Conservation (phyloP, 1,140 invertebrate genomes). For the Macrobrachium nipponense region DNA sequence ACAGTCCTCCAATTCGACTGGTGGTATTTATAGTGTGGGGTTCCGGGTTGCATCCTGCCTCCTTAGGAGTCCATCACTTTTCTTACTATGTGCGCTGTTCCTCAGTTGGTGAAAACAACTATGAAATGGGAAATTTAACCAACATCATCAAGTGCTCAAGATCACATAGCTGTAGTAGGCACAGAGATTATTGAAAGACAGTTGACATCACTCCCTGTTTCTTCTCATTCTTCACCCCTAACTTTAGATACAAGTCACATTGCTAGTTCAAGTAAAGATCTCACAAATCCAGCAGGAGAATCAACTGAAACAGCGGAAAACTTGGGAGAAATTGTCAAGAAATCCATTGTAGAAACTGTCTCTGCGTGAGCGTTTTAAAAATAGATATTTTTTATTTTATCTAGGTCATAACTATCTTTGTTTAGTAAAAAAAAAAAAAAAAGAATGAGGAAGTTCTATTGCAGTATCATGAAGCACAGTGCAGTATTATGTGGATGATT, state of each 20-base stretch:
- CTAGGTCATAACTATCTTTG: too few species aligned
- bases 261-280: constrained; percentile 4
- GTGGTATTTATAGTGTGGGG: too few species aligned
- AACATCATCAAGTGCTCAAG: constrained; percentile 14
- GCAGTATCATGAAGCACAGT: too few species aligned
- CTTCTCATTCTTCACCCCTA: constrained; percentile 11
- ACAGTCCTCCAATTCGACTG: too few species aligned
- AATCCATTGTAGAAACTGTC: constrained; percentile 50
- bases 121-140: constrained; percentile 28
- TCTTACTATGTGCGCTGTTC: too few species aligned
- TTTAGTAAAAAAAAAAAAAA: too few species aligned
- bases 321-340: constrained; percentile 54
- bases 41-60: too few species aligned
- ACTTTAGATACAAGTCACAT: constrained; percentile 33
- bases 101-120: constrained; percentile 17
- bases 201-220: not conserved
- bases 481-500: too few species aligned
- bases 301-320: constrained; percentile 39
- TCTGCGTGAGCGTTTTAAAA: constrained; percentile 28
- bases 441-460: too few species aligned
- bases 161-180: constrained; percentile 7
- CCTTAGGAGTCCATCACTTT: too few species aligned
- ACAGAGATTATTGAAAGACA: not conserved
- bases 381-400: not conserved
- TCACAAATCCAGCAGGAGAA: not conserved